A percentile compares a stretch with the other conserved stretches of the same genome.
Conservation (phyloP, 2,113 vertebrate genomes). For the Ailuropoda melanoleuca region DNA sequence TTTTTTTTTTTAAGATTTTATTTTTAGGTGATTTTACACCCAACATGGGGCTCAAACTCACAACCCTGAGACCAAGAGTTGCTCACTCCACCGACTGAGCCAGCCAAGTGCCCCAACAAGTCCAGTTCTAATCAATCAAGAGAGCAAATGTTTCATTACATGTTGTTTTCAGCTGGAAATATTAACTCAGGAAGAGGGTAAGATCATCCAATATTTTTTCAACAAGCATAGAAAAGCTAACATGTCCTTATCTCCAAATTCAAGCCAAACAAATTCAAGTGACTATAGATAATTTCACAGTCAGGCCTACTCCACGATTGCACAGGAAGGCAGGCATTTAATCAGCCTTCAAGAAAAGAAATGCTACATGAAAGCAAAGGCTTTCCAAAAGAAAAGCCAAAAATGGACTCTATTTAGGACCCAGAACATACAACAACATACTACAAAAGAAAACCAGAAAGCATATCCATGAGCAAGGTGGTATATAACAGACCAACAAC, state of each 20-base stretch:
- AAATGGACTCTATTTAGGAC: neutral
- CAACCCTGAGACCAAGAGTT: neutral
- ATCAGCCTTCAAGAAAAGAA: neutral
- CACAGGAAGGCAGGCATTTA: neutral
- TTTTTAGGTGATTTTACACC: neutral
- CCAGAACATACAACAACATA: neutral
- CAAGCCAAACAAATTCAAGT: neutral
- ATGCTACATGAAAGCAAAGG: neutral
- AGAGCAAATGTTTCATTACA: neutral
- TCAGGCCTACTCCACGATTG: neutral
- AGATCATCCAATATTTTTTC: neutral
- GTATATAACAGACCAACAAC: neutral
- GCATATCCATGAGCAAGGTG: neutral
- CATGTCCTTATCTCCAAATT: neutral
- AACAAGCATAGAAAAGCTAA: neutral
- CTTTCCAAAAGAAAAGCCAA: conserved; percentile 18
- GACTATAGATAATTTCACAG: neutral
- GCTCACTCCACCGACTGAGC: neutral
- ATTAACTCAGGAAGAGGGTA: neutral
- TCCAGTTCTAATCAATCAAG: neutral
- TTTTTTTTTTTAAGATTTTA: neutral
- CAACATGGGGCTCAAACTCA: neutral
- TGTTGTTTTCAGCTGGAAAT: neutral
- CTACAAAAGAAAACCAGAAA: neutral
- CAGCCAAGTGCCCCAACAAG: neutral